Conservation (phyloP, 2,888 invertebrate genomes). For the Cheilosia soror region DNA sequence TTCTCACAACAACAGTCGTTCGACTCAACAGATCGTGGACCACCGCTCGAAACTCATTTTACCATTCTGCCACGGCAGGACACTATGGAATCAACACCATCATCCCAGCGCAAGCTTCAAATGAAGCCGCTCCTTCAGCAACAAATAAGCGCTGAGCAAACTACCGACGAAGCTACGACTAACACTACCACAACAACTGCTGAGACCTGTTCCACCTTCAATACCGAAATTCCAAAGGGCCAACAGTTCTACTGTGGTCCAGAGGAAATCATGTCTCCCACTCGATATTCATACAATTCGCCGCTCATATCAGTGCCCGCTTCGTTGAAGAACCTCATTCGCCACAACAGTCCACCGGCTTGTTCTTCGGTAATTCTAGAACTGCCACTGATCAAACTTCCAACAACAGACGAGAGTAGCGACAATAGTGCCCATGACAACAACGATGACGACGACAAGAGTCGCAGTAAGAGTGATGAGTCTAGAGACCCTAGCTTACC, state of each 20-base stretch:
- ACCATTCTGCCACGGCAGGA: conserved; percentile 76
- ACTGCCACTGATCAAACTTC: conserved; percentile 83
- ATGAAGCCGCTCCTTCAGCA: conserved; percentile 80
- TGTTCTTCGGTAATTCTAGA: conserved; percentile 82
- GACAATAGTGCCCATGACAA: conserved; percentile 75
- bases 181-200: conserved; percentile 81
- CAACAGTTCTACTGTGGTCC: conserved; percentile 58
- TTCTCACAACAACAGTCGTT: conserved; percentile 76
- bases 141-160: conserved; percentile 82
- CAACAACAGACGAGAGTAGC: conserved; percentile 79
- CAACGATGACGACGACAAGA: conserved; percentile 74
- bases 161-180: conserved; percentile 76
- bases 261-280: conserved; percentile 37
- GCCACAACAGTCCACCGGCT: conserved; percentile 76
- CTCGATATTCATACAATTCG: conserved; percentile 75
- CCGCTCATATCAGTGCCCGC: conserved; percentile 81
- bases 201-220: conserved; percentile 82
- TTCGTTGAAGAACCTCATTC: conserved; percentile 81
- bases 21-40: conserved; percentile 68
- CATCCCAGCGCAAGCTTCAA: conserved; percentile 78
- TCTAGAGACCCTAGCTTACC: conserved; percentile 82
- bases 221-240: conserved; percentile 79
- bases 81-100: conserved; percentile 76
- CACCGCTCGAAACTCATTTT: conserved; percentile 81
- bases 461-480: conserved; percentile 78